Conservation (phyloP, 1,140 invertebrate species). For the Idris sp. region DNA sequence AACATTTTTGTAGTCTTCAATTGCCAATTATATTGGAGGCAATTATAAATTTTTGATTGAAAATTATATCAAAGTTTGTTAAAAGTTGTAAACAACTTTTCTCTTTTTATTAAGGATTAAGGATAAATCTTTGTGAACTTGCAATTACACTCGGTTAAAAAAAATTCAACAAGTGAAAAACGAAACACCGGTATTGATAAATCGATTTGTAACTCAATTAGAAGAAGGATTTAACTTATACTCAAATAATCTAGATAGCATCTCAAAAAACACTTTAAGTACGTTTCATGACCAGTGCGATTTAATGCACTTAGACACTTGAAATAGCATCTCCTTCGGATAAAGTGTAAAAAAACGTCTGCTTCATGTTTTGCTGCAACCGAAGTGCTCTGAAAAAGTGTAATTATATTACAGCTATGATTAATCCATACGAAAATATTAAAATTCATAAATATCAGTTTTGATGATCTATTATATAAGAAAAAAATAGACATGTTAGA, state of each 20-base stretch:
- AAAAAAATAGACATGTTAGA: no score
- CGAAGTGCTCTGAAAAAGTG: constrained; percentile 29
- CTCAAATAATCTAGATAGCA: constrained; percentile 26
- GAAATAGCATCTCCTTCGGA: constrained; percentile 39
- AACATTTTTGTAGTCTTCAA: no score
- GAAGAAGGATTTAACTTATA: constrained; percentile 25
- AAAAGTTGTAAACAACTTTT: no score
- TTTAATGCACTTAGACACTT: constrained; percentile 49
- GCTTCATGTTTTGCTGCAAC: constrained; percentile 32
- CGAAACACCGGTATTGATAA: constrained; percentile 13
- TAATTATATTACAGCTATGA: constrained; percentile 43
- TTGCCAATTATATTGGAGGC: no score
- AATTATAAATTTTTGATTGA: no score
- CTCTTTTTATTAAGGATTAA: no score
- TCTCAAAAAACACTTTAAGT: constrained; percentile 43
- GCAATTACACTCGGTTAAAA: no score
- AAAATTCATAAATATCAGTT: no score
- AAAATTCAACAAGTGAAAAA: no score
- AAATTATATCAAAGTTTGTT: no score
- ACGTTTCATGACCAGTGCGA: constrained; percentile 36
- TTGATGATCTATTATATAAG: no score
- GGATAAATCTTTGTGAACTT: no score
- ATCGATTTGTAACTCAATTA: constrained; percentile 46
- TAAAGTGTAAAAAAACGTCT: constrained; percentile 36
- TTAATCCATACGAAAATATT: constrained; percentile 42